These are phyloP conservation scores for Microctenopoma lineatum DNA, from an alignment of 2,797 vertebrate species.

Conservation along the genomic window DNA sequence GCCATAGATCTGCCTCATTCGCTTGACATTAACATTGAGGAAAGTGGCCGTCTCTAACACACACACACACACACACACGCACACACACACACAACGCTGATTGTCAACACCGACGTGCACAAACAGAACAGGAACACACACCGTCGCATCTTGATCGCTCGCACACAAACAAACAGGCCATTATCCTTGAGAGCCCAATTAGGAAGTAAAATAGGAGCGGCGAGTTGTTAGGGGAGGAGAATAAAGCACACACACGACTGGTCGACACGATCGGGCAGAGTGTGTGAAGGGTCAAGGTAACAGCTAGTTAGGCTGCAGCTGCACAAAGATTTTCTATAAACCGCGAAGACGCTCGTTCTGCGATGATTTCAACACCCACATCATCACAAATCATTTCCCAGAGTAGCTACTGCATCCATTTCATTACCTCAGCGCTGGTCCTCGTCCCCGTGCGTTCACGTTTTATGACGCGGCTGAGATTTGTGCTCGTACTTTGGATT, in stretches of 20 bases:
- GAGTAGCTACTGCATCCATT: constrained; percentile 1
- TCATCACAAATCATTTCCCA: constrained; percentile 23
- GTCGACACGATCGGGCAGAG: constrained; percentile 23
- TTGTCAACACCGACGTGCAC: constrained; percentile 20
- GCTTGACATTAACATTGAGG: constrained; percentile 75
- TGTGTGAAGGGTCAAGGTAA: constrained; percentile 36
- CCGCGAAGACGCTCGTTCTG: neutral
- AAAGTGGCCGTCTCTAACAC: constrained; percentile 45
- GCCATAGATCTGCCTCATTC: constrained; percentile 70
- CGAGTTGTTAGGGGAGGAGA: constrained; percentile 44
- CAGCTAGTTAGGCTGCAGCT: constrained; percentile 10
- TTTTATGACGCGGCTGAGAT: no score
- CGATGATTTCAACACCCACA: neutral
- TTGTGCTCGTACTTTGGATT: no score
- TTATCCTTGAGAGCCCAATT: constrained; percentile 79
- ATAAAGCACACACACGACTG: constrained; percentile 33
- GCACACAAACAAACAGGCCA: constrained; percentile 61
- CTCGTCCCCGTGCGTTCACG: neutral
- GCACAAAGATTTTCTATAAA: constrained; percentile 7
- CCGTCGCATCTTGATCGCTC: constrained; percentile 30
- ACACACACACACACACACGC: constrained; percentile 31
- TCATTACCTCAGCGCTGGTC: neutral
- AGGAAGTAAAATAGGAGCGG: constrained; percentile 62
- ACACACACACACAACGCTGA: constrained; percentile 16
- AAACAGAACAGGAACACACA: constrained; percentile 17